Conservation (phyloP, 2,797 vertebrate genomes). For the Rhincodon typus region DNA sequence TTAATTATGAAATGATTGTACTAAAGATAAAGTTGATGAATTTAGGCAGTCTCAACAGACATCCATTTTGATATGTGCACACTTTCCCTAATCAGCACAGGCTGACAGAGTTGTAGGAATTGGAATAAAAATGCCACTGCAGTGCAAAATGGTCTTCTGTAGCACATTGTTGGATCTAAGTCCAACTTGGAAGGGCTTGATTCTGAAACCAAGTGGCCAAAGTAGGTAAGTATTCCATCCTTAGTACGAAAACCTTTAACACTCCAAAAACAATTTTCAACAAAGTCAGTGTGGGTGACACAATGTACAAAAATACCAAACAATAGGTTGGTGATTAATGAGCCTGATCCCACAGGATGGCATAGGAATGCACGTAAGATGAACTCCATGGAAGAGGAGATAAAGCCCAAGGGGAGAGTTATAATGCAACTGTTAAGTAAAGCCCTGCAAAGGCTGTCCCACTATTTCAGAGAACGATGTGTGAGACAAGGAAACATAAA, state of each 20-base stretch:
- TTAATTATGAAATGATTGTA: not conserved
- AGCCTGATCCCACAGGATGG: not conserved
- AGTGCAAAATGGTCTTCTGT: not conserved
- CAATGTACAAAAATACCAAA: not conserved
- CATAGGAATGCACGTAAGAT: not conserved
- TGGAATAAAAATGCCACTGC: not conserved
- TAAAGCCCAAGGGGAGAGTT: not conserved
- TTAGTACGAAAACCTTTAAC: not conserved
- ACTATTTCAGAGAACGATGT: not conserved
- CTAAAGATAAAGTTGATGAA: not conserved
- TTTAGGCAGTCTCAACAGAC: not conserved
- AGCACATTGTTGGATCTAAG: not conserved
- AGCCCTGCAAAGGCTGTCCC: not conserved
- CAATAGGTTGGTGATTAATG: not conserved
- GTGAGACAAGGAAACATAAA: not conserved
- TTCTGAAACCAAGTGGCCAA: not conserved
- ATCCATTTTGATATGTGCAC: not conserved
- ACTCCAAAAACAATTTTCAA: not conserved
- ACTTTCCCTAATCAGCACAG: not conserved
- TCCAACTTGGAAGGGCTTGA: not conserved
- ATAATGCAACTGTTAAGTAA: not conserved
- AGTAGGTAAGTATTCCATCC: not conserved
- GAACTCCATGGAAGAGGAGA: not conserved
- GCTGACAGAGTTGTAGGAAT: not conserved
- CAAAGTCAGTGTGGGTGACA: not conserved